Evolutionary conservation across 2,888 invertebrate species (phyloP), one percentile per base, ranked within the genome.

Genomic region (Rhyacophila evoluta): DNA sequence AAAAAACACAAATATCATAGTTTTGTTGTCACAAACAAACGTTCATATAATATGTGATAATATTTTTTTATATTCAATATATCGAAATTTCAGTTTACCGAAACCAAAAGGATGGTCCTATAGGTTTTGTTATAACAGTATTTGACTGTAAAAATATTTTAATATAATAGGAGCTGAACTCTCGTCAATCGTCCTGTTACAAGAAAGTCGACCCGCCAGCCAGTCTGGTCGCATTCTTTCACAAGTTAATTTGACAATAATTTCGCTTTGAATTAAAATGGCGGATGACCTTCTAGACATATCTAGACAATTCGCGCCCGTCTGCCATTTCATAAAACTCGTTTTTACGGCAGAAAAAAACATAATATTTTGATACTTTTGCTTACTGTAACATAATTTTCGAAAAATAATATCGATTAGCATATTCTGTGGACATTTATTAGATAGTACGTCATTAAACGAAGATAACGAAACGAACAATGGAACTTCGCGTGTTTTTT

Each of bases 281-380:
- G 55, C 55, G 55, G 6, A 10, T 55, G 55, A 55, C 55, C 55
- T 55, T 55, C 55, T 25, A 19, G 19, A 2, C 12, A 10, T 6
- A 19, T 55, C 55, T 25, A 19, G 19, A 2, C 12, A 10, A 3
- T 55, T 19, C 12, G 25, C 25, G 55, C 55, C 55, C 10, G 55
- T 25, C 55, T 55, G 55, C 8, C 19, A 19, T 25, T 19, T 10
- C 55, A 55, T 25, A 55, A 55, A 55, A 55, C 55, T 55, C 19
- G 55, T 55, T 55, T 55, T 55, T 12, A 39, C 19, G 55, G 25
- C 25, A 19, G 19, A 55, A 19, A 41, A 55, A 55, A 55, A 55
- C 55, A 55, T 55, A 55, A 55, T 55, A 55, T 55, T 55, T 55
- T 55, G 55, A 55, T 55, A 25, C 55, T 25, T 15, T n/a, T n/a